Percentiles rank a stretch among this genome's conserved stretches.
These are phyloP conservation scores for Limnephilus rhombicus DNA, from an alignment of 2,888 invertebrate species.

Conservation along the genomic window DNA sequence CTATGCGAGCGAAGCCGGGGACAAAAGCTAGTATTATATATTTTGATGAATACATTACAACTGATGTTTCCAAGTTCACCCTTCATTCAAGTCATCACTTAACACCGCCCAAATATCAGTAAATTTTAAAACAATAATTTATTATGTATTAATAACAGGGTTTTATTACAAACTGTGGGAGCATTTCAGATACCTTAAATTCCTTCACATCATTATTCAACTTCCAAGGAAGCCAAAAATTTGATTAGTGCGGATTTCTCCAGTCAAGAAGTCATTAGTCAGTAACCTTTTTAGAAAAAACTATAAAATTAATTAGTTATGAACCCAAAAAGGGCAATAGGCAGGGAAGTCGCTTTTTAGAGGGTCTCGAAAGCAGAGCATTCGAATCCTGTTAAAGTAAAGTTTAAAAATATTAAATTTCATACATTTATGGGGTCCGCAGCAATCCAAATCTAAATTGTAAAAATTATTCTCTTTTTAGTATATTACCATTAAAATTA, in stretches of 20 bases:
- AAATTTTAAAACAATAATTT: neutral
- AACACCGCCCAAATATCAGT: neutral
- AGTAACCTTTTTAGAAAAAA: neutral
- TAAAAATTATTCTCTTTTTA: no score
- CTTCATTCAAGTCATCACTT: neutral
- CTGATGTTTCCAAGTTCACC: neutral
- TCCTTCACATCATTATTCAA: neutral
- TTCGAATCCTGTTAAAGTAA: no score
- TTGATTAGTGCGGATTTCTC: constrained; percentile 11
- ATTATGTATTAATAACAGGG: neutral
- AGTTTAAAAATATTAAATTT: no score
- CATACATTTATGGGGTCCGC: no score
- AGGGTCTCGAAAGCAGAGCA: neutral
- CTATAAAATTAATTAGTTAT: neutral
- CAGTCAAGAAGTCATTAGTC: neutral
- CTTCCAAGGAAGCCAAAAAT: neutral
- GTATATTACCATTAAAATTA: no score
- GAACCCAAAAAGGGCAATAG: neutral
- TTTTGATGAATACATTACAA: no score
- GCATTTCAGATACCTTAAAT: neutral
- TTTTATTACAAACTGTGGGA: neutral
- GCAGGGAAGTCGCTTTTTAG: neutral
- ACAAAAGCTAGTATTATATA: no score
- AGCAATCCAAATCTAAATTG: no score
- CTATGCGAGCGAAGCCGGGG: no score